Evolutionary conservation across 1,140 invertebrate genomes (phyloP).

Genomic region (Oryctes rhinoceros): DNA sequence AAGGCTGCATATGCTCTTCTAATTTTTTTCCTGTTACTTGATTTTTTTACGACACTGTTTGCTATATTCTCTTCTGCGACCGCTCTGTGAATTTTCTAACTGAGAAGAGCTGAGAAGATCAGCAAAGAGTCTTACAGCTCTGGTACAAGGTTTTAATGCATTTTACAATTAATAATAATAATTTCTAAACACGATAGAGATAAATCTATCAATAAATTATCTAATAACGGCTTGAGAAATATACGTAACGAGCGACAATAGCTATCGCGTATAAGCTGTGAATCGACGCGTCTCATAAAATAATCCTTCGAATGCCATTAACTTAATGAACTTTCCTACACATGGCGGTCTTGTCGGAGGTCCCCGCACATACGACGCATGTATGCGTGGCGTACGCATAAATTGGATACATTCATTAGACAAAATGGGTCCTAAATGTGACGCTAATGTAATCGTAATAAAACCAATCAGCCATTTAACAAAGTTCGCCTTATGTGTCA

Average conservation of each 20-base stretch:
- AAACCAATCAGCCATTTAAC: slow-evolving; percentile 55
- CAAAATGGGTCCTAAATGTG: slow-evolving; percentile 38
- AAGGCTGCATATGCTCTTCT: no score
- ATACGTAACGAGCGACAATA: not conserved
- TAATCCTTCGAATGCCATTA: slow-evolving; percentile 27
- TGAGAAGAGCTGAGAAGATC: no score
- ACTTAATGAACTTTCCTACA: slow-evolving; percentile 1
- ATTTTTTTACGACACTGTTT: no score
- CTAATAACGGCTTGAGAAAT: not conserved
- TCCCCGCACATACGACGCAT: not conserved
- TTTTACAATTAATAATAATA: no score
- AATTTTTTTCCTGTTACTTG: no score
- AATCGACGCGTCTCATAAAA: not conserved
- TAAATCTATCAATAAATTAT: not conserved
- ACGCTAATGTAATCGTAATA: slow-evolving; percentile 44
- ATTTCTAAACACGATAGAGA: no score
- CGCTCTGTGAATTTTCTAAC: no score
- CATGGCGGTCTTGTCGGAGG: slow-evolving; percentile 2
- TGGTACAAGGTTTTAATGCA: no score
- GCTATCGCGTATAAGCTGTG: not conserved
- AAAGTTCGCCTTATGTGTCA: slow-evolving; percentile 42
- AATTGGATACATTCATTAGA: slow-evolving; percentile 35
- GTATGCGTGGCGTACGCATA: not conserved
- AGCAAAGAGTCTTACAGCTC: no score
- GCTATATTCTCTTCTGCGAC: no score